Base-by-base conservation (phyloP, 2,113 vertebrate species). In the Apteryx owenii region DNA sequence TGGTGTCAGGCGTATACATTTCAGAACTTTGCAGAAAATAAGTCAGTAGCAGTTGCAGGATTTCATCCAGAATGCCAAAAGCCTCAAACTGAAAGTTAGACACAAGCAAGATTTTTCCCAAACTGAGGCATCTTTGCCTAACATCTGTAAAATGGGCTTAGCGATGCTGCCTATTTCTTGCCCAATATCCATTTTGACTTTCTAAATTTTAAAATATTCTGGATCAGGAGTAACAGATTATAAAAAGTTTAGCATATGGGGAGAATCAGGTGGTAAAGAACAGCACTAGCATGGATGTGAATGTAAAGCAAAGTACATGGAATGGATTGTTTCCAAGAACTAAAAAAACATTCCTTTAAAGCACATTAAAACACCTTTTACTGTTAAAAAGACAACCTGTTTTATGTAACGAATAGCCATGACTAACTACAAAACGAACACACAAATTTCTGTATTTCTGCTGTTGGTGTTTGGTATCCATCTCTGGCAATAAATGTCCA, bases 1-100 rank as follows among this genome's bases (percentile, higher is more conserved):
- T 17, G 8, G 36, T 8, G 16, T 88, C 25, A 21, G 20, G 48
- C 6, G 7, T 42, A 8, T 3, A 50, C 60, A 75, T 31, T 42
- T 20, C 2, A 2, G 15, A 10, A 7, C 1, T 2, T 2, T 4
- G 11, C 60, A 31, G 31, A n/a, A 36, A 21, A 33, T 36, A n/a
- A 62, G 60, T n/a, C 60, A 36, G 5, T 12, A 25, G 18, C n/a
- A 4, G 4, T n/a, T 10, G 14, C 6, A 50, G 46, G 6, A n/a
- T 46, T 81, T 92, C 8, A 23, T 44, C 6, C 3, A 68, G 6
- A 33, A 3, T n/a, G 6, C 12, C 3, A 48, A 40, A 81, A 78
- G 28, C 8, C 25, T 94, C 28, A 15, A 25, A 62, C 0, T 77
- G 26, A 19, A 44, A 85, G 33, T 44, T 42, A 26, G 56, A 73